Conservation (phyloP, 2,113 vertebrate genomes). For the Zapus hudsonius region DNA sequence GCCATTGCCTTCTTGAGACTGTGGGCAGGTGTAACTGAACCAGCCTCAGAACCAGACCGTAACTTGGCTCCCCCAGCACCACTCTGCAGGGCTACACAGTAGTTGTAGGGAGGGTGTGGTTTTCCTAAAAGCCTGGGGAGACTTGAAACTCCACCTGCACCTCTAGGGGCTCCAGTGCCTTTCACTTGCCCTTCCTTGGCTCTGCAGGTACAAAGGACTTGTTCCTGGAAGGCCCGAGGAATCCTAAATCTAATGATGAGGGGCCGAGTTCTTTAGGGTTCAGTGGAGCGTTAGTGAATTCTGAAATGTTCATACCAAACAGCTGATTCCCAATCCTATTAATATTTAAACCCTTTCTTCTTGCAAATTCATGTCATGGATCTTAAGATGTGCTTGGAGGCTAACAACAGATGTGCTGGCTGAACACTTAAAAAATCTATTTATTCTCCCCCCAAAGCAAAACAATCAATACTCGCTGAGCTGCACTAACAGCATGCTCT, state of each 20-base stretch:
- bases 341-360: constrained; percentile 71
- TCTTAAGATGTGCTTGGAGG: constrained; percentile 40
- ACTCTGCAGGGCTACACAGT: not conserved
- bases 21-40: not conserved
- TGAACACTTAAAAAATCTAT: constrained; percentile 3
- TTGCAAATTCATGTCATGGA: constrained; percentile 57
- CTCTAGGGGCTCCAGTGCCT: not conserved
- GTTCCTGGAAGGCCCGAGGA: not conserved
- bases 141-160: not conserved
- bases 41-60: not conserved
- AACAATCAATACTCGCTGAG: not conserved
- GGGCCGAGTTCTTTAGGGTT: constrained; percentile 15
- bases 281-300: constrained; percentile 7
- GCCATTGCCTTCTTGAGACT: not conserved
- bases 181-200: not conserved
- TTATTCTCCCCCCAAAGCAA: not conserved
- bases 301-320: constrained; percentile 37
- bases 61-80: not conserved
- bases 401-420: constrained; percentile 36
- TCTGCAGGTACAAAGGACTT: not conserved
- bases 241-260: not conserved
- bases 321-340: constrained; percentile 46
- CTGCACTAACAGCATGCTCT: constrained; percentile 3
- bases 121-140: not conserved
- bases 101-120: not conserved